A percentile compares a stretch with the other conserved stretches of the same genome.
phyloP scores from a whole-genome alignment of 2,113 vertebrate genomes.

The Glareola pratincola region DNA sequence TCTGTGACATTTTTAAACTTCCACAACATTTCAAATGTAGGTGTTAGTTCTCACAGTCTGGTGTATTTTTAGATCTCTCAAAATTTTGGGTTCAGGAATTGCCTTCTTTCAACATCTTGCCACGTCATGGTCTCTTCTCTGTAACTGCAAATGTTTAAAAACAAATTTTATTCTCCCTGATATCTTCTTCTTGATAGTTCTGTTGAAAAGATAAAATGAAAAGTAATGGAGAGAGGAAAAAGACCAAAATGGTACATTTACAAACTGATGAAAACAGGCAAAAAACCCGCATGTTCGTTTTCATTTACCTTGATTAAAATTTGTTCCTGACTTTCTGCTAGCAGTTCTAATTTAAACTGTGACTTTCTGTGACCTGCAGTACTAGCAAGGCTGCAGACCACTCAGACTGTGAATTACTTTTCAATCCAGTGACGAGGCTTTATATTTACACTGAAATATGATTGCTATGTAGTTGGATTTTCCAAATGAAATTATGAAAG shows the following conservation, averaged over 20 bases:
- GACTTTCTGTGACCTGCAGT: not conserved
- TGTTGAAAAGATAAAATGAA: constrained; percentile 18
- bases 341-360: not conserved
- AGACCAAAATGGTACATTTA: not conserved
- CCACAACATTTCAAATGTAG: constrained; percentile 50
- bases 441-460: not conserved
- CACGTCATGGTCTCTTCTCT: constrained; percentile 15
- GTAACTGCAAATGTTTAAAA: constrained; percentile 30
- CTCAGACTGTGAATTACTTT: not conserved
- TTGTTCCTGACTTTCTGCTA: not conserved
- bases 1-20: constrained; percentile 65
- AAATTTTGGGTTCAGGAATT: constrained; percentile 22
- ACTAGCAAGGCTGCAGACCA: not conserved
- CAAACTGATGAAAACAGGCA: not conserved
- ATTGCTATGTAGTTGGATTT: not conserved
- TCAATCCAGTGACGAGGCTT: not conserved
- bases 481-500: not conserved
- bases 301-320: not conserved
- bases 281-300: not conserved
- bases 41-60: constrained; percentile 53
- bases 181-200: constrained; percentile 13
- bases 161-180: not conserved
- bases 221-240: not conserved
- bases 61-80: constrained; percentile 54
- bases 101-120: constrained; percentile 52